Conservation (phyloP, 2,797 vertebrate genomes). For the Gadopsis marmoratus region DNA sequence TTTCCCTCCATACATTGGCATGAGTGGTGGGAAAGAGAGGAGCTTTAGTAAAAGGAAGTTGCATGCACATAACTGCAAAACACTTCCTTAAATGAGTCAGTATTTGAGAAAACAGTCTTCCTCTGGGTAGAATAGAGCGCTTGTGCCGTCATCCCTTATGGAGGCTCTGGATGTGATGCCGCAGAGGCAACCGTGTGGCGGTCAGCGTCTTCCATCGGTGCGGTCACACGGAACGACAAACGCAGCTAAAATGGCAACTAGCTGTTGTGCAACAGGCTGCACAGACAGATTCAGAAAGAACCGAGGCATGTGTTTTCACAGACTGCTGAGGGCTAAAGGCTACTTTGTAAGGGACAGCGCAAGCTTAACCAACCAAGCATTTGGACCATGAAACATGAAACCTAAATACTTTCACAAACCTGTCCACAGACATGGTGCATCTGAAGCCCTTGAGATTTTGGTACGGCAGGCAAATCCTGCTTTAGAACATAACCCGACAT, state of each 20-base stretch:
- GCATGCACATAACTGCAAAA: no score
- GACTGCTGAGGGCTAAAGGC: not conserved
- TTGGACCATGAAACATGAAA: not conserved
- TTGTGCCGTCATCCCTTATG: not conserved
- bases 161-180: not conserved
- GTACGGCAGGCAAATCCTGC: no score
- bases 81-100: not conserved
- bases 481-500: not conserved
- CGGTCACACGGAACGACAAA: conserved; percentile 24
- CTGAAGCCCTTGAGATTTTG: not conserved
- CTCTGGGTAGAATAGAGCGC: not conserved
- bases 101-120: not conserved
- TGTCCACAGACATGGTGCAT: not conserved
- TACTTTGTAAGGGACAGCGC: not conserved
- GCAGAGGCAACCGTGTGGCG: not conserved
- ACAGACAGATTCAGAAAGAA: not conserved
- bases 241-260: conserved; percentile 20
- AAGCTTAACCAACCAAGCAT: not conserved
- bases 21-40: not conserved
- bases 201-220: conserved; percentile 22
- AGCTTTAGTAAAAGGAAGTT: not conserved
- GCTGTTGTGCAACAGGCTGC: not conserved
- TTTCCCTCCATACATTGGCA: no score
- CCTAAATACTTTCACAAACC: not conserved
- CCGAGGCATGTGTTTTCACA: conserved; percentile 8